phyloP scores from a whole-genome alignment of 2,888 invertebrate species.

The Drosophila atripex region DNA sequence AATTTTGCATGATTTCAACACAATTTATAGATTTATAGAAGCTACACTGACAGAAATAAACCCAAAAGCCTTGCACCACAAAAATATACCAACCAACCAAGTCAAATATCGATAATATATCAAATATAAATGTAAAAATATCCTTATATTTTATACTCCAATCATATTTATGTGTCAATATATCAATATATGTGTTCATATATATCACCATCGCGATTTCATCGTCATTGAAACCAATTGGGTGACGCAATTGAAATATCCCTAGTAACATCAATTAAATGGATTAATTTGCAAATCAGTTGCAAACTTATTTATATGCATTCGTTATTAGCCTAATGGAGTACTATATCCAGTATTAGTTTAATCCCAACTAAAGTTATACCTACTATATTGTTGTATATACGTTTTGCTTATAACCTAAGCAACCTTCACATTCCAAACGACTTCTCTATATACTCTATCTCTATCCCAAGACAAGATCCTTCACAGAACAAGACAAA shows the following conservation, averaged over 20 bases:
- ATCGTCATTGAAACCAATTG: constrained; percentile 63
- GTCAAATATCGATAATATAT: constrained; percentile 24
- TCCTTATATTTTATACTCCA: constrained; percentile 21
- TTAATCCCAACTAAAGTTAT: constrained; percentile 33
- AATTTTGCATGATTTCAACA: constrained; percentile 24
- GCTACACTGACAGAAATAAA: constrained; percentile 52
- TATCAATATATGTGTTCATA: constrained; percentile 40
- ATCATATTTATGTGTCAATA: constrained; percentile 20
- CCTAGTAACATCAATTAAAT: constrained; percentile 29
- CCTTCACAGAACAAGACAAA: constrained; percentile 43
- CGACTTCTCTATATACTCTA: constrained; percentile 27
- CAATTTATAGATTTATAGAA: constrained; percentile 10
- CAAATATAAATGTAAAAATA: constrained; percentile 24
- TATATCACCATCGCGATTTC: constrained; percentile 59
- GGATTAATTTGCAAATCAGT: neutral
- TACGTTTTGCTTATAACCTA: constrained; percentile 63
- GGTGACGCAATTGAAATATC: constrained; percentile 47
- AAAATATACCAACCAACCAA: constrained; percentile 73
- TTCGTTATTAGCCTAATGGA: constrained; percentile 20
- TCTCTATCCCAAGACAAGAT: constrained; percentile 26
- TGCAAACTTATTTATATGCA: neutral
- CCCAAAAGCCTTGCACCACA: constrained; percentile 42
- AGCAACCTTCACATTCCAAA: constrained; percentile 50
- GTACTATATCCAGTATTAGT: constrained; percentile 38
- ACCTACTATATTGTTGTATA: constrained; percentile 61